Percentiles rank a stretch among this genome's conserved stretches.
phyloP scores from a whole-genome alignment of 2,113 vertebrate species.

The Campylomormyrus tamandua region DNA sequence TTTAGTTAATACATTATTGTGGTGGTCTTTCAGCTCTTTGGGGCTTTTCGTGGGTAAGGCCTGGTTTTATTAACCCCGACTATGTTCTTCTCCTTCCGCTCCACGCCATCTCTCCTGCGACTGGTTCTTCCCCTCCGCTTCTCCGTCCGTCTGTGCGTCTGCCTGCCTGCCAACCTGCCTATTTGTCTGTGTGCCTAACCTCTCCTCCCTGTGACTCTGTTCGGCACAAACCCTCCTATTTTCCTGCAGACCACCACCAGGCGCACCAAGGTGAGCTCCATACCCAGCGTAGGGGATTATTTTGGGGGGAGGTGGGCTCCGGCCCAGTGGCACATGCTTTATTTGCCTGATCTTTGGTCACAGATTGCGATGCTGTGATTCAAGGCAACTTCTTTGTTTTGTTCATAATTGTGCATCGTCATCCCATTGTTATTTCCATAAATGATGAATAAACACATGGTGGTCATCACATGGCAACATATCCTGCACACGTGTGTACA shows the following conservation, averaged over 20 bases:
- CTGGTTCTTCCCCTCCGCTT: background rate
- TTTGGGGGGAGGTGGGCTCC: background rate
- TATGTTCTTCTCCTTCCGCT: conserved; percentile 5
- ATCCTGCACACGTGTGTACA: background rate
- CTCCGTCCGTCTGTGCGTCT: background rate
- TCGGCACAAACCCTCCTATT: background rate
- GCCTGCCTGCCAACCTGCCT: background rate
- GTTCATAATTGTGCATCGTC: background rate
- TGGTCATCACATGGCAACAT: background rate
- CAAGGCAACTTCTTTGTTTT: background rate
- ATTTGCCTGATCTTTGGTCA: background rate
- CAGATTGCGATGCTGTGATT: background rate
- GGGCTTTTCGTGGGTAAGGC: background rate
- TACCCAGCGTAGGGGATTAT: background rate
- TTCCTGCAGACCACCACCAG: conserved; percentile 8
- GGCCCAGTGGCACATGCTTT: background rate
- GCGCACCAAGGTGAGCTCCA: conserved; percentile 18
- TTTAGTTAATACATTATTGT: background rate
- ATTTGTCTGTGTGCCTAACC: background rate
- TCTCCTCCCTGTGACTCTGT: background rate
- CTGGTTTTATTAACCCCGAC: background rate
- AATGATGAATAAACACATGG: background rate
- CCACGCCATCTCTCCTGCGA: background rate
- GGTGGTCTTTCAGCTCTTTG: background rate
- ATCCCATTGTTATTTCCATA: background rate